phyloP scores from a whole-genome alignment of 2,113 vertebrate species.

The Pavo muticus region DNA sequence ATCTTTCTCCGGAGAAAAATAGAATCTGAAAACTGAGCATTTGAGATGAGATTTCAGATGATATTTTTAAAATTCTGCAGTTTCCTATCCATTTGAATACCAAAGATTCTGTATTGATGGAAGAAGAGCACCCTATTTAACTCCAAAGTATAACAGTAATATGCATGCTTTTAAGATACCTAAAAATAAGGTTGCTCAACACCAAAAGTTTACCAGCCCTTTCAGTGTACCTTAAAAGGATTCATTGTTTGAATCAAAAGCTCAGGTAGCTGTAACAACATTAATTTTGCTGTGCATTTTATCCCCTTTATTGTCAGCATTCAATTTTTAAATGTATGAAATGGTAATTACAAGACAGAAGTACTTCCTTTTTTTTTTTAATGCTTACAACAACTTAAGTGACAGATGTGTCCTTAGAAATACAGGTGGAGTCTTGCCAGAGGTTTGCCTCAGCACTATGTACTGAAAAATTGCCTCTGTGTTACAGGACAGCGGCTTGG shows the following conservation, averaged over 20 bases:
- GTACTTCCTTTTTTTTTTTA: background rate
- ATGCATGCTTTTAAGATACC: background rate
- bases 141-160: background rate
- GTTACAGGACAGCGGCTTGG: background rate
- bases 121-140: fast-evolving
- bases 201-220: background rate
- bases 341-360: background rate
- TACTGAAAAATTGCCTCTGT: background rate
- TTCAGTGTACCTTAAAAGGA: background rate
- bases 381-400: background rate
- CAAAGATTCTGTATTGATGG: background rate
- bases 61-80: background rate
- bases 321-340: background rate
- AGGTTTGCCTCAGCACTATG: background rate
- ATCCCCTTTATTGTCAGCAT: background rate
- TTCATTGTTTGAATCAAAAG: background rate
- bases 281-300: background rate
- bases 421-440: background rate
- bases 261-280: background rate
- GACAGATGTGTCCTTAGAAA: background rate
- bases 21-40: background rate
- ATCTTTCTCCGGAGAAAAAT: background rate
- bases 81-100: background rate
- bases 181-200: background rate
- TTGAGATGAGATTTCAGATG: background rate